phyloP scores from a whole-genome alignment of 2,113 vertebrate species.

The Trochalopteron elliotii region DNA sequence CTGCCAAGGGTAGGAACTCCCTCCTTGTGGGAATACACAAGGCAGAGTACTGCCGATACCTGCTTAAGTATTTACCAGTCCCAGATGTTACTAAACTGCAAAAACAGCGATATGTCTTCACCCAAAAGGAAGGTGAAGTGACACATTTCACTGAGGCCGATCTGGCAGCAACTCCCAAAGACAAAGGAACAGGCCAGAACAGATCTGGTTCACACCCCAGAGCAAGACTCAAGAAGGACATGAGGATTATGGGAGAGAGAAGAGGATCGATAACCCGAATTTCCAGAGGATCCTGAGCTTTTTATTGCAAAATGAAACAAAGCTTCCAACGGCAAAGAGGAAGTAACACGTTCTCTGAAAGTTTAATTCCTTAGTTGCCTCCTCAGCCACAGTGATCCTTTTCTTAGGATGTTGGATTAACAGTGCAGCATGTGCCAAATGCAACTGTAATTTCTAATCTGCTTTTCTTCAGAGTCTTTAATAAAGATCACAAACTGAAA shows the following conservation, averaged over 20 bases:
- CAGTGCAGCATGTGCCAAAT: background rate
- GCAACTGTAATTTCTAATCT: background rate
- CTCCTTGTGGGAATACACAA: background rate
- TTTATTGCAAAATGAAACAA: background rate
- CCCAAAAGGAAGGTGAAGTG: background rate
- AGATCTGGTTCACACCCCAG: background rate
- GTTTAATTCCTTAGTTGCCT: background rate
- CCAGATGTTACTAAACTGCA: background rate
- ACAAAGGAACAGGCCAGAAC: background rate
- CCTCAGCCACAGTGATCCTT: background rate
- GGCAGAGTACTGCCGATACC: too few species aligned
- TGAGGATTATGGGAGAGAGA: background rate
- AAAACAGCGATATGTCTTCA: background rate
- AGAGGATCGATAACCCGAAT: background rate
- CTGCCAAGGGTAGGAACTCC: background rate
- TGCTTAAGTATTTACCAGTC: background rate
- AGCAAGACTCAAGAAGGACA: background rate
- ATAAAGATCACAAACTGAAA: background rate
- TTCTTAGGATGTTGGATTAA: background rate
- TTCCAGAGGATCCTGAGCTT: background rate
- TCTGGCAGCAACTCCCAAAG: background rate
- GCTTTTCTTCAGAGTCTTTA: background rate
- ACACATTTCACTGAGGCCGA: background rate
- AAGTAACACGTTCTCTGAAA: background rate
- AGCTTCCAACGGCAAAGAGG: background rate